Evolutionary conservation across 2,888 invertebrate genomes (phyloP).

Genomic region (Diaperis boleti): DNA sequence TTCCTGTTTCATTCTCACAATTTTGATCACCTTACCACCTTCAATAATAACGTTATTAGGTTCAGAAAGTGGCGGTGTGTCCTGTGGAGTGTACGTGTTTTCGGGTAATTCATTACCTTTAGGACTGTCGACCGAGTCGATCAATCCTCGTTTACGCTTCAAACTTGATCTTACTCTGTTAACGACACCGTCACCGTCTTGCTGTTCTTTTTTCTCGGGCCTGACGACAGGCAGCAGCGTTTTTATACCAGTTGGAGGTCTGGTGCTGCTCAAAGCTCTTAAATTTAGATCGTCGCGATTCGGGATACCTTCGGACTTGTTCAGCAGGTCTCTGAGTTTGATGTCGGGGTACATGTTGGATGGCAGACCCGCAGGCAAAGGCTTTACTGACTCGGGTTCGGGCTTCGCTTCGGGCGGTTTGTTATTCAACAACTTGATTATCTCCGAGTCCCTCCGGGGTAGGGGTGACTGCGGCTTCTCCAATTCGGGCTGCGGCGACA

Average conservation of each 20-base stretch:
- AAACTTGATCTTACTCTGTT: slow-evolving; percentile 27
- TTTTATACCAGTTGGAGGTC: slow-evolving; percentile 67
- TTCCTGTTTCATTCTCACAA: slow-evolving; percentile 84
- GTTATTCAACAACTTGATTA: slow-evolving; percentile 60
- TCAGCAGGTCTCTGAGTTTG: slow-evolving; percentile 62
- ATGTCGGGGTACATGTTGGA: slow-evolving; percentile 62
- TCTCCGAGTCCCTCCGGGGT: slow-evolving; percentile 57
- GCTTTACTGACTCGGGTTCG: slow-evolving; percentile 47
- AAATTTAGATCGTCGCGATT: slow-evolving; percentile 59
- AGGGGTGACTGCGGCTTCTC: slow-evolving; percentile 46
- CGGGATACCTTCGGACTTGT: slow-evolving; percentile 60
- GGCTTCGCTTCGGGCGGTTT: slow-evolving; percentile 53
- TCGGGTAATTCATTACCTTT: slow-evolving; percentile 52
- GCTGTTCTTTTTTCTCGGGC: slow-evolving; percentile 21
- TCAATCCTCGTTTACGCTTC: slow-evolving; percentile 52
- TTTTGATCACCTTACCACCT: slow-evolving; percentile 79
- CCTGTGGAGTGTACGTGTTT: slow-evolving; percentile 24
- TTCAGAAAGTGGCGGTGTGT: slow-evolving; percentile 32
- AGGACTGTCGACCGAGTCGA: slow-evolving; percentile 49
- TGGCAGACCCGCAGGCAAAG: slow-evolving; percentile 56
- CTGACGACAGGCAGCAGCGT: slow-evolving; percentile 66
- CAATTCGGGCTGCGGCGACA: slow-evolving; percentile 48
- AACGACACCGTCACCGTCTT: slow-evolving; percentile 19
- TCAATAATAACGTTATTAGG: slow-evolving; percentile 60
- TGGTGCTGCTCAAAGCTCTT: slow-evolving; percentile 61